Evolutionary conservation across 1,140 invertebrate species (phyloP), one percentile per base, ranked within the genome.

Genomic region (Anagrus nilaparvatae): DNA sequence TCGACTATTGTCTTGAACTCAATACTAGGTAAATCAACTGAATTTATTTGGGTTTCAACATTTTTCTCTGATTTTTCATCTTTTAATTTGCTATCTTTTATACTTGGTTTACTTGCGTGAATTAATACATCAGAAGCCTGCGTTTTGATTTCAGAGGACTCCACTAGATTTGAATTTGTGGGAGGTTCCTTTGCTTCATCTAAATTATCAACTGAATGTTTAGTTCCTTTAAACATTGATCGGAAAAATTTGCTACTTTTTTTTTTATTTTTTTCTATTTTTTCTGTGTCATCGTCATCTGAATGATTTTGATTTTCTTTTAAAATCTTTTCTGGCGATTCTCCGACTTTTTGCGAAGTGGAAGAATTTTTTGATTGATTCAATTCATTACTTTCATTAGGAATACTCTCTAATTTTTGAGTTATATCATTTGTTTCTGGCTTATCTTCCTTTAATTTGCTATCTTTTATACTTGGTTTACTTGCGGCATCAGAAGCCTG

Each of bases 161-260:
- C 12, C 24, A 7, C 12, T 5, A 7, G 6, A 25, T 5, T 12
- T 25, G 5, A 7, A 25, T 25, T 12, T 25, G 6, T 25, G 6
- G 12, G 24, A 12, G 24, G 24, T 7, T 25, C 24, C 12, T 12
- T 12, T 7, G 24, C 12, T 25, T 25, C 24, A 25, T 25, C 24
- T 25, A 25, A 25, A 25, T 25, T 25, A 25, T 61, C 60, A 4
- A 53, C 55, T 2, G 61, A 51, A 27, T 62, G 51, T 12, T 58
- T 59, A 0, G 49, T 43, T 2, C 54, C 50, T 27, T 56, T 56
- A 10, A 59, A 50, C 3, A 57, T 47, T n/a, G n/a, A 0, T 50
- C 52, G 0, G 55, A 54, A 0, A 55, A 9, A 12, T n/a, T 54
- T 55, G 4, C 56, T 49, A 8, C 46, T 28, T 6, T 19, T 24